These are phyloP conservation scores for Mythimna impura DNA, from an alignment of 2,888 invertebrate genomes.

Conservation along the genomic window DNA sequence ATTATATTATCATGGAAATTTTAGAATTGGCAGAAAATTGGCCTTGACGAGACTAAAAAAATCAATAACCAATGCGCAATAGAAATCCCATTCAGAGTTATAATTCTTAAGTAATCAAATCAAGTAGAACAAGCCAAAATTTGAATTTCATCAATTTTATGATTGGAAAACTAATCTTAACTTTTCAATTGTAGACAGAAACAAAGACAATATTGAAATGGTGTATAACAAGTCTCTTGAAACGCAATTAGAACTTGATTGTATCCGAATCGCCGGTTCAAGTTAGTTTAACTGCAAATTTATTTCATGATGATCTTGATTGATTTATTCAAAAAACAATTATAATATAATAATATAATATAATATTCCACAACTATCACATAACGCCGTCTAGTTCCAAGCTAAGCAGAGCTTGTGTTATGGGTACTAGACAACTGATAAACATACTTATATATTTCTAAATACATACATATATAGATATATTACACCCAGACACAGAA, in stretches of 20 bases:
- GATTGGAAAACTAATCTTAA: slow-evolving; percentile 43
- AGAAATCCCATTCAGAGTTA: slow-evolving; percentile 6
- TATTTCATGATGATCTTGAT: not conserved
- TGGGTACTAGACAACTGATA: too few species aligned
- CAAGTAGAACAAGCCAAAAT: slow-evolving; percentile 16
- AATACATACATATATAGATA: too few species aligned
- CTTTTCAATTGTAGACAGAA: slow-evolving; percentile 31
- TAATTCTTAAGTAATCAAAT: slow-evolving; percentile 13
- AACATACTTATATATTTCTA: too few species aligned
- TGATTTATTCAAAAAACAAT: too few species aligned
- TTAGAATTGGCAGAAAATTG: slow-evolving; percentile 17
- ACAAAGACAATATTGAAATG: slow-evolving; percentile 44
- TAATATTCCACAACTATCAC: too few species aligned
- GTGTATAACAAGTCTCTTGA: slow-evolving; percentile 25
- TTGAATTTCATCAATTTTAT: slow-evolving; percentile 21
- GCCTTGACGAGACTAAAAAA: not conserved
- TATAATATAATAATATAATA: too few species aligned
- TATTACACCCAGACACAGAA: too few species aligned
- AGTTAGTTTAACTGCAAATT: slow-evolving; percentile 35
- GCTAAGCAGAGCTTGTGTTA: too few species aligned
- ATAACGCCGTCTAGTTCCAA: too few species aligned
- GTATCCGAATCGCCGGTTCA: slow-evolving; percentile 18
- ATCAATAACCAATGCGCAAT: not conserved
- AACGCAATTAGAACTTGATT: slow-evolving; percentile 49
- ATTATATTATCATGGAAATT: slow-evolving; percentile 31